Evolutionary conservation across 2,888 invertebrate genomes (phyloP).

Genomic region (Noctua janthina): DNA sequence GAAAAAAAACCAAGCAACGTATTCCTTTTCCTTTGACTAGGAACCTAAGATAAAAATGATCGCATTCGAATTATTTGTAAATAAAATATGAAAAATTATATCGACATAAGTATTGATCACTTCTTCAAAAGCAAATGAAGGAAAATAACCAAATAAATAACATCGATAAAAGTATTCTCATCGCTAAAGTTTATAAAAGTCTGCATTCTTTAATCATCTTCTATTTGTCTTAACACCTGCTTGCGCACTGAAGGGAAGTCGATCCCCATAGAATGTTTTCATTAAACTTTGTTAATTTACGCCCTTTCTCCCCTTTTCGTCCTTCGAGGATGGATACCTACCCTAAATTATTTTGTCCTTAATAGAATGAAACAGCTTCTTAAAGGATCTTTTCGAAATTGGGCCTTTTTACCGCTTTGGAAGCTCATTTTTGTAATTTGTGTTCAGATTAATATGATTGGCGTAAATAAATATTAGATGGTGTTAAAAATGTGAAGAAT

Average conservation of each 20-base stretch:
- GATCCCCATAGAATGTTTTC: constrained; percentile 78
- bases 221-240: constrained; percentile 79
- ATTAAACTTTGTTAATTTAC: constrained; percentile 87
- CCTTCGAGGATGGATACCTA: constrained; percentile 33
- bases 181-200: constrained; percentile 50
- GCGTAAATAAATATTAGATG: constrained; percentile 1
- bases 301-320: constrained; percentile 53
- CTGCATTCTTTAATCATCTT: constrained; percentile 71
- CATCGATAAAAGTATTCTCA: constrained; percentile 39
- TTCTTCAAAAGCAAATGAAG: background rate
- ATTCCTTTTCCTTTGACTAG: background rate
- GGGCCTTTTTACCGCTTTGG: constrained; percentile 26
- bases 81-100: background rate
- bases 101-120: background rate
- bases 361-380: constrained; percentile 46
- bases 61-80: background rate
- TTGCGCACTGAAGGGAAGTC: constrained; percentile 64
- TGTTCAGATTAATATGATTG: constrained; percentile 39
- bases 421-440: constrained; percentile 34
- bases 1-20: background rate
- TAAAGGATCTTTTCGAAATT: constrained; percentile 32
- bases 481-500: background rate
- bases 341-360: constrained; percentile 56
- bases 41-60: background rate
- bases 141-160: background rate